Percentiles rank a stretch among this genome's conserved stretches.
Conservation (phyloP, 2,888 invertebrate species). For the Orthosia gothica region DNA sequence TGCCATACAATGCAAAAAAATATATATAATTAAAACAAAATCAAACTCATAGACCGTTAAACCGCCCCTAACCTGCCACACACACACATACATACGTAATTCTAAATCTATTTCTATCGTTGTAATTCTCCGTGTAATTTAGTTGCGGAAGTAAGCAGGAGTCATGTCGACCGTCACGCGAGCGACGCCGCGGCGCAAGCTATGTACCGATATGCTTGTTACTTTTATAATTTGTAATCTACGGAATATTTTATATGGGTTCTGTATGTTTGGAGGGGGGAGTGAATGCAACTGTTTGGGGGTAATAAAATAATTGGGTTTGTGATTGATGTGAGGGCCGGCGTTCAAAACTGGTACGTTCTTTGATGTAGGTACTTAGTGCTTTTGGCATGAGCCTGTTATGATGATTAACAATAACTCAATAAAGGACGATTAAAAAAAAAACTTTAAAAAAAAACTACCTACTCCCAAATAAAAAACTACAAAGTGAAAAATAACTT, state of each 20-base stretch:
- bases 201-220: constrained; percentile 67
- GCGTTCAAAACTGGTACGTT: background rate
- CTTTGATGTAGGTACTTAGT: constrained; percentile 14
- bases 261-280: constrained; percentile 40
- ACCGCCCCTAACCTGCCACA: constrained; percentile 51
- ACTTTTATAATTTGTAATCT: constrained; percentile 61
- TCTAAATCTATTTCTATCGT: constrained; percentile 74
- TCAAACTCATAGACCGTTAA: constrained; percentile 31
- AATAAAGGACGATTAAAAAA: too few species aligned
- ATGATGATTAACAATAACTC: too few species aligned
- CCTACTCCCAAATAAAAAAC: too few species aligned
- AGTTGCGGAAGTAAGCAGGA: constrained; percentile 84
- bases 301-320: constrained; percentile 17
- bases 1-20: background rate
- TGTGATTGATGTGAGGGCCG: constrained; percentile 17
- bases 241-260: constrained; percentile 44
- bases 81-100: constrained; percentile 18
- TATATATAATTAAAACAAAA: constrained; percentile 12
- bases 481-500: too few species aligned
- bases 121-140: constrained; percentile 83
- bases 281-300: constrained; percentile 23
- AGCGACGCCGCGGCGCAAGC: constrained; percentile 66
- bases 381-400: too few species aligned
- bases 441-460: too few species aligned
- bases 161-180: constrained; percentile 78